These are phyloP conservation scores for Cheilosia vulpina DNA, from an alignment of 2,888 invertebrate species.

Conservation along the genomic window DNA sequence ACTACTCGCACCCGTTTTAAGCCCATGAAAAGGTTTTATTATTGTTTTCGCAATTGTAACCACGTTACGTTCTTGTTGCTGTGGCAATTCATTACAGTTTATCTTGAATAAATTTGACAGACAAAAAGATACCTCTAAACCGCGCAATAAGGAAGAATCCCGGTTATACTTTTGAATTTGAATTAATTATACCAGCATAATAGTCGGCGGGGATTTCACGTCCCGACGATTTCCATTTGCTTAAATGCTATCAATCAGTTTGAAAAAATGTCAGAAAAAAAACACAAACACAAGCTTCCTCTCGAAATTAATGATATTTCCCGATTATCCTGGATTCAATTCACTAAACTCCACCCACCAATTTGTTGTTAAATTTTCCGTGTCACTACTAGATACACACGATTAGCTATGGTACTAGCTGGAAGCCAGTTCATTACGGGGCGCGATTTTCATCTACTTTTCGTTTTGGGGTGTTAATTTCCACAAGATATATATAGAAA, in stretches of 20 bases:
- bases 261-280: slow-evolving; percentile 4
- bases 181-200: slow-evolving; percentile 27
- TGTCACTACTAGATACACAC: slow-evolving; percentile 12
- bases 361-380: neutral
- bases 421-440: slow-evolving; percentile 12
- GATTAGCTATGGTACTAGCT: neutral
- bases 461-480: slow-evolving; percentile 8
- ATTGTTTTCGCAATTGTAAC: neutral
- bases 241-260: slow-evolving; percentile 30
- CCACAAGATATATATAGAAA: no score
- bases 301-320: slow-evolving; percentile 27
- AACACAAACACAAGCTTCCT: neutral
- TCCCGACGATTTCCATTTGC: neutral
- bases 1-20: neutral
- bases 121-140: neutral
- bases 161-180: slow-evolving; percentile 2
- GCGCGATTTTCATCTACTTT: slow-evolving; percentile 11
- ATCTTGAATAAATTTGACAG: neutral
- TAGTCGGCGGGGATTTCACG: neutral
- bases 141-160: neutral
- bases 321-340: slow-evolving; percentile 45
- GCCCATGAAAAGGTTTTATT: no score
- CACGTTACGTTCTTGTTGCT: neutral
- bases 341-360: slow-evolving; percentile 37
- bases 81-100: neutral